These are phyloP conservation scores for Phyllotis vaccarum DNA, from an alignment of 2,797 vertebrate genomes.

Conservation along the genomic window DNA sequence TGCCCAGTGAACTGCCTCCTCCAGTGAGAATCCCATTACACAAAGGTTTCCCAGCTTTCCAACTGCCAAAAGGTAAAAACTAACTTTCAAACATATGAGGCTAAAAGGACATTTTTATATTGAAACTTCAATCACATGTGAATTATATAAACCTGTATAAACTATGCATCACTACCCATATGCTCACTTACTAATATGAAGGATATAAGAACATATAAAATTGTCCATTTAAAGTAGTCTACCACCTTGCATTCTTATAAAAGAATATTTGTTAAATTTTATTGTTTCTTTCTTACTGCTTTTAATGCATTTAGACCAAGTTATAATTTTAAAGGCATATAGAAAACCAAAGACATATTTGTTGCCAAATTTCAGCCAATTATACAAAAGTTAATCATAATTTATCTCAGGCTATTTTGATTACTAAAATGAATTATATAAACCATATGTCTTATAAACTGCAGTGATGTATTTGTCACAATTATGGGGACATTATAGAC, in stretches of 20 bases:
- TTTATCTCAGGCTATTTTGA: not conserved
- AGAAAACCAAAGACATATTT: not conserved
- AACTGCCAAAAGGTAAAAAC: not conserved
- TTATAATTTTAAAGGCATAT: not conserved
- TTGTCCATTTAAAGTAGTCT: not conserved
- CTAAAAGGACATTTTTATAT: not conserved
- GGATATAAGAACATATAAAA: not conserved
- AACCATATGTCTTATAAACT: not conserved
- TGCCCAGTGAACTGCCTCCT: not conserved
- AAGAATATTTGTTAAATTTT: not conserved
- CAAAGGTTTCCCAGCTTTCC: not conserved
- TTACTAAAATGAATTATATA: not conserved
- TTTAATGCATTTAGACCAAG: not conserved
- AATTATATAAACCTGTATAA: not conserved
- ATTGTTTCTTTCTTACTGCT: not conserved
- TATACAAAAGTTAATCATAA: not conserved
- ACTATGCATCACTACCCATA: fast-evolving
- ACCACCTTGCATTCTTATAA: not conserved
- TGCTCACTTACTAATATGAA: not conserved
- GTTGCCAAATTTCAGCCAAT: not conserved
- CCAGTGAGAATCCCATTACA: not conserved
- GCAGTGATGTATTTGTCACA: not conserved
- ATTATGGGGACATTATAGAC: not conserved
- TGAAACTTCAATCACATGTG: not conserved
- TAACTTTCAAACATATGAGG: not conserved